A percentile compares a stretch with the other conserved stretches of the same genome.
Conservation (phyloP, 2,113 vertebrate species). For the Bucco capensis region DNA sequence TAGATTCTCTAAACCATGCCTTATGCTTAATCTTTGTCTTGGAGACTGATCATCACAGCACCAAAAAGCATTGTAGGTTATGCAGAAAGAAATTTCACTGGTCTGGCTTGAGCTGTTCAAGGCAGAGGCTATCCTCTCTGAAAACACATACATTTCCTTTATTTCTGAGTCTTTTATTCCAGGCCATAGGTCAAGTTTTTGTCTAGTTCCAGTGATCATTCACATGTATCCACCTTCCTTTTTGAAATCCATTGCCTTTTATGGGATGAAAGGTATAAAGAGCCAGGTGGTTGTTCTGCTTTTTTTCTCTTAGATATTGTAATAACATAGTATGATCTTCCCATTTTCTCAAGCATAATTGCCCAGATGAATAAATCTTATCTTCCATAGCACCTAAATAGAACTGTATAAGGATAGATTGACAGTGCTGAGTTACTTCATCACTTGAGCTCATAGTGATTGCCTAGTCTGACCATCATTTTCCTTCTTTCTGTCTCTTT, state of each 20-base stretch:
- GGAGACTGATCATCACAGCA: background rate
- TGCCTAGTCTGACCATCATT: background rate
- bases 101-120: background rate
- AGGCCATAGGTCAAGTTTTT: background rate
- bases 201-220: background rate
- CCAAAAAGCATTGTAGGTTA: background rate
- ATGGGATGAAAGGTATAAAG: background rate
- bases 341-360: background rate
- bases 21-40: background rate
- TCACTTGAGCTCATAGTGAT: background rate
- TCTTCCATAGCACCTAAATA: background rate
- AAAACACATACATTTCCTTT: background rate
- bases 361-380: background rate
- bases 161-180: background rate
- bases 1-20: background rate
- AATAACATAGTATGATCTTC: background rate
- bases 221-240: background rate
- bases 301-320: background rate
- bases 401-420: background rate
- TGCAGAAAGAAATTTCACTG: background rate
- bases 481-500: background rate
- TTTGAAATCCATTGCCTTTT: background rate
- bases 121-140: background rate
- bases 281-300: background rate
- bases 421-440: background rate